Conservation (phyloP, 2,888 invertebrate genomes). For the Aleiodes leptofemur region DNA sequence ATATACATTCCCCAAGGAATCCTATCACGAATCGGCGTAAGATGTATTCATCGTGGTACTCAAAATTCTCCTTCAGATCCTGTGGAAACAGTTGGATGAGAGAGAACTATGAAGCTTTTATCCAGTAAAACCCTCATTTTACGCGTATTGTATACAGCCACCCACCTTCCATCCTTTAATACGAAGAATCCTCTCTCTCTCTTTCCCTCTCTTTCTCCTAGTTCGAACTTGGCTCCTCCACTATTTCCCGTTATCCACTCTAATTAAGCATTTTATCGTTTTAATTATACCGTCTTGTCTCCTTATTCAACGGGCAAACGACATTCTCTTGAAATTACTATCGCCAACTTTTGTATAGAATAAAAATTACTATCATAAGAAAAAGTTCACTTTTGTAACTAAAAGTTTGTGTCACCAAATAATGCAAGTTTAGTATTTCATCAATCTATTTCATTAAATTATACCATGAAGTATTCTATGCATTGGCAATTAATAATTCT, state of each 20-base stretch:
- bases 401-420: background rate
- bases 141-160: conserved; percentile 65
- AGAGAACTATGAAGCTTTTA: conserved; percentile 55
- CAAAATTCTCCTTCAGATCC: conserved; percentile 31
- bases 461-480: background rate
- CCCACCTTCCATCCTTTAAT: conserved; percentile 50
- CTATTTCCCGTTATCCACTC: conserved; percentile 57
- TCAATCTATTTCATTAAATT: too few relatives aligned
- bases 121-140: conserved; percentile 64
- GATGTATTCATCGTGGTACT: conserved; percentile 31
- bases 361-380: conserved; percentile 5
- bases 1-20: conserved; percentile 34
- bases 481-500: background rate
- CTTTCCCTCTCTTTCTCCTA: conserved; percentile 46
- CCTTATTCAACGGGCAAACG: conserved; percentile 34
- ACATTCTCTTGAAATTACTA: conserved; percentile 33
- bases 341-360: conserved; percentile 9
- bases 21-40: conserved; percentile 42
- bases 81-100: conserved; percentile 44
- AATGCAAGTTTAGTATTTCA: background rate
- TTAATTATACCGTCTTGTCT: conserved; percentile 62
- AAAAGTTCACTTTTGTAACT: conserved; percentile 7
- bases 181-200: conserved; percentile 52
- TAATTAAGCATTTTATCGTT: conserved; percentile 70
- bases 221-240: conserved; percentile 37